Percentiles rank a stretch among this genome's conserved stretches.
phyloP scores from a whole-genome alignment of 1,140 invertebrate species.

The Hetaerina americana region DNA sequence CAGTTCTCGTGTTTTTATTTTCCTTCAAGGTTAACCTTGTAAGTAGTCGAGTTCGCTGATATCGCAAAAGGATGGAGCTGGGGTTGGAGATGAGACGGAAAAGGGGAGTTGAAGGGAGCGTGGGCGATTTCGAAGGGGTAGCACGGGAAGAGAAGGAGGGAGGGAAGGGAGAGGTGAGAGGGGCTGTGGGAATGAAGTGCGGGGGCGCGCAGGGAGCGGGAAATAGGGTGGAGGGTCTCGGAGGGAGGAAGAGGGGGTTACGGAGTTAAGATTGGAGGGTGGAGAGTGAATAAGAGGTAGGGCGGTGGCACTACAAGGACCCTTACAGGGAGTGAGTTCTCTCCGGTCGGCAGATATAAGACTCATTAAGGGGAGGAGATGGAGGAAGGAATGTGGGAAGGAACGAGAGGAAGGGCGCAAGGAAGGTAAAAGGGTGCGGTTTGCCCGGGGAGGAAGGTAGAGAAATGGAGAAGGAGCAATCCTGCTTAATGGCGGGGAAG shows the following conservation, averaged over 20 bases:
- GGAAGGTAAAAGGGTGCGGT: neutral
- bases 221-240: no score
- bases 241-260: neutral
- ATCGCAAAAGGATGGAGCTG: neutral
- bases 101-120: neutral
- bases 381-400: neutral
- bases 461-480: no score
- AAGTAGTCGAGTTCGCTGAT: neutral
- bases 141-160: neutral
- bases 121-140: neutral
- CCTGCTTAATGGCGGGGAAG: no score
- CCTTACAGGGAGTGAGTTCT: neutral
- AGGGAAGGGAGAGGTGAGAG: neutral
- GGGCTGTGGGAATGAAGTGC: no score
- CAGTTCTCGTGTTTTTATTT: constrained; percentile 1
- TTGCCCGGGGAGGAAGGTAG: neutral
- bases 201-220: neutral
- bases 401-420: neutral
- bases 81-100: neutral
- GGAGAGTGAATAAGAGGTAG: no score
- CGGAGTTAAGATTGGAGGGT: neutral
- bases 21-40: neutral
- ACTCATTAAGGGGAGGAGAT: neutral
- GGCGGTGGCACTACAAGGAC: neutral
- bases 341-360: neutral